Evolutionary conservation across 1,140 invertebrate genomes (phyloP), one percentile per base, ranked within the genome.

Genomic region (Drosophila malerkotliana): DNA sequence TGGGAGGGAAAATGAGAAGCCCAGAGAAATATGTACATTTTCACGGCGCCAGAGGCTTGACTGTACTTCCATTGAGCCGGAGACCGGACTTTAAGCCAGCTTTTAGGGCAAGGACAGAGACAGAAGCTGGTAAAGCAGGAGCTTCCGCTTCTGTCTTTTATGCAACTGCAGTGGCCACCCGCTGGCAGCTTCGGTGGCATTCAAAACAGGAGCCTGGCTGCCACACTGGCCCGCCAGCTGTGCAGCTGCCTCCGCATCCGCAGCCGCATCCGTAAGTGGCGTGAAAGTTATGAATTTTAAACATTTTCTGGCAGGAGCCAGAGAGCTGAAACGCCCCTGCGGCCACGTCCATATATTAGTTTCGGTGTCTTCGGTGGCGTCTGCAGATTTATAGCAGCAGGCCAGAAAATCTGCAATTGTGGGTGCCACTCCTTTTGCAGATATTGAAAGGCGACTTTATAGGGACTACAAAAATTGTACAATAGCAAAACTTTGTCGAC

Each of bases 211-310:
- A 83, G 69, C 79, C 79, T 76, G 41, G 41, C 44, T 10, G 15
- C 15, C 9, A 21, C 15, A 68, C 37, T 21, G 60, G 67, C 63
- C 79, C 82, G 80, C 83, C 83, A 88, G 83, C 84, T 83, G 83
- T 88, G 83, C 84, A 56, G 81, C 72, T 73, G 62, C 73, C 72
- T 47, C 44, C 73, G 15, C 47, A 34, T 24, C 56, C 39, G 54
- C 57, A 59, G 71, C 52, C 66, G 34, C 66, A 49, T 55, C 58
- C 28, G 56, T 51, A 84, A 83, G 83, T 85, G 82, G 68, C 81
- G 78, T 73, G 81, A 84, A 87, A 85, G 83, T 87, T 87, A 87
- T 87, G 82, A 87, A 87, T 87, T 87, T 87, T 88, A 87, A 87
- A 87, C 82, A 85, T 85, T 87, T 75, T 77, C 73, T 61, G 82